Evolutionary conservation across 2,888 invertebrate species (phyloP).

Genomic region (Tachina grossa): DNA sequence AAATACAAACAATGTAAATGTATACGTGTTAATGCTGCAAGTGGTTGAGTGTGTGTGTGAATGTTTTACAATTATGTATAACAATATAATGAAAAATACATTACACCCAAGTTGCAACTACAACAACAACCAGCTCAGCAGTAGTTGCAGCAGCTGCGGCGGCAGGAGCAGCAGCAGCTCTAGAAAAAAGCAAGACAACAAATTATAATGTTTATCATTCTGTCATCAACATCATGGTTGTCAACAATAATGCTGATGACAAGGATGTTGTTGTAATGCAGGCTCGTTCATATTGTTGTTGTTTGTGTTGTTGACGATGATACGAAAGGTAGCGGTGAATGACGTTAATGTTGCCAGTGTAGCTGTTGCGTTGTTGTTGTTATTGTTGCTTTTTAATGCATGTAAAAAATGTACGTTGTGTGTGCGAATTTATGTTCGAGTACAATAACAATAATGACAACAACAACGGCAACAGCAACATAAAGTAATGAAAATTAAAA

Average conservation of each 20-base stretch:
- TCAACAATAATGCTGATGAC: constrained; percentile 47
- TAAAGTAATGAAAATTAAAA: constrained; percentile 70
- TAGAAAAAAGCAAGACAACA: constrained; percentile 53
- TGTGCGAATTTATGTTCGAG: constrained; percentile 33
- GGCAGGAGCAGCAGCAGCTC: background rate
- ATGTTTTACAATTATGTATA: constrained; percentile 53
- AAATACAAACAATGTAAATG: constrained; percentile 60
- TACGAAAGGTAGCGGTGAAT: constrained; percentile 49
- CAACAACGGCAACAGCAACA: constrained; percentile 40
- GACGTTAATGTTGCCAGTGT: constrained; percentile 33
- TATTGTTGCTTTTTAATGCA: constrained; percentile 62
- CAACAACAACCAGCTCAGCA: constrained; percentile 13
- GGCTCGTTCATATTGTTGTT: background rate
- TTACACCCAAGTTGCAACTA: constrained; percentile 66
- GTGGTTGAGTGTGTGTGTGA: constrained; percentile 27
- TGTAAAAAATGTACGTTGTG: constrained; percentile 22
- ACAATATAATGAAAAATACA: constrained; percentile 71
- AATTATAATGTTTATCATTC: constrained; percentile 69
- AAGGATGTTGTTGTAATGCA: constrained; percentile 50
- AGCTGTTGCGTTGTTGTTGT: constrained; percentile 37
- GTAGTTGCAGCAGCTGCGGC: constrained; percentile 3
- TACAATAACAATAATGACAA: constrained; percentile 57
- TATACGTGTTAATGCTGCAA: constrained; percentile 48
- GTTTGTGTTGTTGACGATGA: constrained; percentile 11
- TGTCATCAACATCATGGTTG: constrained; percentile 54